A percentile compares a stretch with the other conserved stretches of the same genome.
These are phyloP conservation scores for Stigmatopora argus DNA, from an alignment of 2,113 vertebrate genomes.

Conservation along the genomic window DNA sequence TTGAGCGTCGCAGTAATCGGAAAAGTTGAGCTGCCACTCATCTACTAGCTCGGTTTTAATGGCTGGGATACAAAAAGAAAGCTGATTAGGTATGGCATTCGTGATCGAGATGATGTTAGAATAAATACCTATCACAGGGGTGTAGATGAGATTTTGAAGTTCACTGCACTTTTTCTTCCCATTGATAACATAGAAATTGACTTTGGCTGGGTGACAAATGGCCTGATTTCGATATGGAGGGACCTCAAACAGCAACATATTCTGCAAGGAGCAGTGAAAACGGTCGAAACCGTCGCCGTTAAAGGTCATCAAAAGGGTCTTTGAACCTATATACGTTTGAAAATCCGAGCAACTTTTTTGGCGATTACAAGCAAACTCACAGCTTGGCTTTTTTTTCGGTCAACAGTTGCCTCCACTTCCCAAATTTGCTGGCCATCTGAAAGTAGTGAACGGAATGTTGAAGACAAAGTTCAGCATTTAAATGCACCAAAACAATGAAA, in stretches of 20 bases:
- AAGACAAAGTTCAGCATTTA: background rate
- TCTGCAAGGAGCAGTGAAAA: conserved; percentile 61
- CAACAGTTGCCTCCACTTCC: conserved; percentile 90
- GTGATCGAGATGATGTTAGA: background rate
- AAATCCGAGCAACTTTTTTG: background rate
- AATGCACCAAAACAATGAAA: conserved; percentile 17
- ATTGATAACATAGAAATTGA: conserved; percentile 92
- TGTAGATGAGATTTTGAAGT: conserved; percentile 91
- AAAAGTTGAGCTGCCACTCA: conserved; percentile 78
- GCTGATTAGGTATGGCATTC: background rate
- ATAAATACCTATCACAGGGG: conserved; percentile 74
- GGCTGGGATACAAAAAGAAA: conserved; percentile 70
- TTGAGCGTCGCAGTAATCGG: conserved; percentile 71
- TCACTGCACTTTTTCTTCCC: conserved; percentile 93
- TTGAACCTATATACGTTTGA: background rate
- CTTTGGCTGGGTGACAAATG: conserved; percentile 79
- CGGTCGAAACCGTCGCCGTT: background rate
- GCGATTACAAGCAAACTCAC: conserved; percentile 69
- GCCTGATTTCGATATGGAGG: conserved; percentile 85
- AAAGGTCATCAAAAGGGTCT: background rate
- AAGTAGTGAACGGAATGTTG: conserved; percentile 32
- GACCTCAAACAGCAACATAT: conserved; percentile 88
- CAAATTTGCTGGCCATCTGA: conserved; percentile 91
- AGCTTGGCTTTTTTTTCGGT: conserved; percentile 90
- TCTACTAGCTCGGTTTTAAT: conserved; percentile 93